Conservation (phyloP, 1,140 invertebrate genomes). For the Polyergus mexicanus region DNA sequence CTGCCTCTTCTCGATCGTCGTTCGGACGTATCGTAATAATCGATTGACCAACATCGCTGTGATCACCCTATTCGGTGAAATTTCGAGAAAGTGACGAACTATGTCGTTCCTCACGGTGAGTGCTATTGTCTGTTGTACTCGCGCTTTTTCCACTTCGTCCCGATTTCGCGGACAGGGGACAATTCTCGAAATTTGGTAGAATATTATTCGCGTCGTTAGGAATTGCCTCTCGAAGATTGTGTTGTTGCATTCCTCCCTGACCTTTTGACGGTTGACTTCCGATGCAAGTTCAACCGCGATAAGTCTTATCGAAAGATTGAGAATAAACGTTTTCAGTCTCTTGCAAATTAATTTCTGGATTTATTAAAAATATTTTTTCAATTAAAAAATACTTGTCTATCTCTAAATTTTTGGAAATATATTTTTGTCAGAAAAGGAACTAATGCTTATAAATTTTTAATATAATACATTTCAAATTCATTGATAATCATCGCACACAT, state of each 20-base stretch:
- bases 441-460: too few relatives aligned
- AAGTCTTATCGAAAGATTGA: conserved; percentile 45
- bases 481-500: not conserved
- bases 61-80: not conserved
- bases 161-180: not conserved
- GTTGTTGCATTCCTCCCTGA: not conserved
- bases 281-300: conserved; percentile 51
- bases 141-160: not conserved
- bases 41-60: not conserved
- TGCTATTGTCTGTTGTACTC: not conserved
- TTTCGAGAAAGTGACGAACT: not conserved
- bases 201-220: not conserved
- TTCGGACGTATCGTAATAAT: not conserved
- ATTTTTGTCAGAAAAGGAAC: too few relatives aligned
- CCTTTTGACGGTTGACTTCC: not conserved
- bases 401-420: too few relatives aligned
- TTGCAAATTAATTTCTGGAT: not conserved
- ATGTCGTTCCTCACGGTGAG: conserved; percentile 38
- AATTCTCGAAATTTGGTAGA: not conserved
- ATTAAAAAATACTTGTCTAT: too few relatives aligned
- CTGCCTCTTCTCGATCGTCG: conserved; percentile 5
- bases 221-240: not conserved
- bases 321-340: not conserved
- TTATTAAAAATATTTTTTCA: not conserved
- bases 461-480: not conserved